Percentiles rank a stretch among this genome's conserved stretches.
Conservation (phyloP, 2,797 vertebrate genomes). For the Oreochromis mossambicus region DNA sequence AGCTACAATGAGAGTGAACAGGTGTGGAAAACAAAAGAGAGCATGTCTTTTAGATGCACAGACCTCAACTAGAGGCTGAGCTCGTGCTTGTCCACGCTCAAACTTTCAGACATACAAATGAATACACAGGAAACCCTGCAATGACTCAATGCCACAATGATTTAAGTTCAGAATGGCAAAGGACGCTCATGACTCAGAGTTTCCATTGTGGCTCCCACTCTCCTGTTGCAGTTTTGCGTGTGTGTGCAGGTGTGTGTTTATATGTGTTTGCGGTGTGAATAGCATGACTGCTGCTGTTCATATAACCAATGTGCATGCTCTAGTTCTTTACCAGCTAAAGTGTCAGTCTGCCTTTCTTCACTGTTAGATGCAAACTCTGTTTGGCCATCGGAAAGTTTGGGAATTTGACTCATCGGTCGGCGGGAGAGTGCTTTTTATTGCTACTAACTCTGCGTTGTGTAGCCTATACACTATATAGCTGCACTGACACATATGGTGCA, state of each 20-base stretch:
- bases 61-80: background rate
- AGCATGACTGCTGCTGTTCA: conserved; percentile 44
- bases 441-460: background rate
- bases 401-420: background rate
- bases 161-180: conserved; percentile 77
- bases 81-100: conserved; percentile 13
- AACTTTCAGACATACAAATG: conserved; percentile 40
- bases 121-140: conserved; percentile 72
- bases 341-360: conserved; percentile 12
- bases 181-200: conserved; percentile 77
- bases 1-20: background rate
- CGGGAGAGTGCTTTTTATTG: background rate
- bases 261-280: conserved; percentile 8
- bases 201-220: conserved; percentile 75
- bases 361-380: background rate
- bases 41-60: conserved; percentile 5
- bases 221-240: conserved; percentile 50
- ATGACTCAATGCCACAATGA: conserved; percentile 80
- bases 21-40: background rate
- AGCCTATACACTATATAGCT: background rate
- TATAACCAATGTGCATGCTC: conserved; percentile 30
- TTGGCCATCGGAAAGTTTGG: background rate
- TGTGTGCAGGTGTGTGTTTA: conserved; percentile 25
- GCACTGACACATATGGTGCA: background rate
- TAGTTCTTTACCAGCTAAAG: conserved; percentile 43